Percentiles rank a stretch among this genome's conserved stretches.
phyloP scores from a whole-genome alignment of 1,140 invertebrate genomes.

The Agraylea sexmaculata region DNA sequence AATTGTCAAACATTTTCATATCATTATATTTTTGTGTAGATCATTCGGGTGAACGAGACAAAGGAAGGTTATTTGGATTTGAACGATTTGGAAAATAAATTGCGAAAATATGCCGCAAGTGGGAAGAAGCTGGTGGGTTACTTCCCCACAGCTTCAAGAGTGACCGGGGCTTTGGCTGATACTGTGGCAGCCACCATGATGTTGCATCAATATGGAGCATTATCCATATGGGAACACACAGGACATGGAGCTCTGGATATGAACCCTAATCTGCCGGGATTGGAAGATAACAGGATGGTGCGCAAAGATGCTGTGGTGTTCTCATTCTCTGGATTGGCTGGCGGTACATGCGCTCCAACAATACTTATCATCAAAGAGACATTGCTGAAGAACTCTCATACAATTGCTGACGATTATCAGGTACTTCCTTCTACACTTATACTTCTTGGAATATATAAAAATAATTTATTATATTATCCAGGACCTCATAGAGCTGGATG shows the following conservation, averaged over 20 bases:
- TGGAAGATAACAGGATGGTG: conserved; percentile 52
- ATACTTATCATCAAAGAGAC: conserved; percentile 43
- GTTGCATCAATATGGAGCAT: conserved; percentile 70
- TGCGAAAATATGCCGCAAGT: conserved; percentile 47
- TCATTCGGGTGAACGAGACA: conserved; percentile 65
- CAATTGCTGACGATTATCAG: conserved; percentile 30
- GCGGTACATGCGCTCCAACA: conserved; percentile 77
- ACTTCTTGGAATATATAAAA: no score
- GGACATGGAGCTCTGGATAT: conserved; percentile 79
- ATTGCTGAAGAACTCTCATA: conserved; percentile 35
- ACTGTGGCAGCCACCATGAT: conserved; percentile 71
- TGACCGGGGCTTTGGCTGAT: conserved; percentile 79
- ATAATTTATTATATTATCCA: conserved; percentile 22
- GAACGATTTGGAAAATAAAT: conserved; percentile 58
- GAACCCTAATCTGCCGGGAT: conserved; percentile 54
- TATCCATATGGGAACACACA: conserved; percentile 86
- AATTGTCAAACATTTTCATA: neutral
- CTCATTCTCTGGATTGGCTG: conserved; percentile 83
- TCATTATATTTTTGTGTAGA: conserved; percentile 35
- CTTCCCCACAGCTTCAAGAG: conserved; percentile 78
- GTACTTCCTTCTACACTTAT: conserved; percentile 24
- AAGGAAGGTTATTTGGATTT: conserved; percentile 69
- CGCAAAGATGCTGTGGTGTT: conserved; percentile 87
- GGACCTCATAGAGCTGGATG: conserved; percentile 73
- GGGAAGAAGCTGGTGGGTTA: conserved; percentile 64